These are phyloP conservation scores for Microtus ochrogaster DNA, from an alignment of 2,113 vertebrate genomes.

Conservation along the genomic window DNA sequence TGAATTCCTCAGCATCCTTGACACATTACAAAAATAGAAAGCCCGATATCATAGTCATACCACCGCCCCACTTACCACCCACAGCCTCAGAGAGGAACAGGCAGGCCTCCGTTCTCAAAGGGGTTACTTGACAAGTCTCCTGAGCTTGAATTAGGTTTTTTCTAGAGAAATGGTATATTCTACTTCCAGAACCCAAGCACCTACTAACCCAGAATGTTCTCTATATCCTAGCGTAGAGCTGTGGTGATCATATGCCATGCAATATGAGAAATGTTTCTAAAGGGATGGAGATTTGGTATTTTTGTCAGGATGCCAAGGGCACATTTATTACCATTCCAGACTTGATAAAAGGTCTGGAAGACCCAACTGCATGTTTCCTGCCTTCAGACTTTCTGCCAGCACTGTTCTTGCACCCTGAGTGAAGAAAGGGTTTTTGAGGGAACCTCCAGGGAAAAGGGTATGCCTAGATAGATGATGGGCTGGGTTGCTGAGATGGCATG, in stretches of 20 bases:
- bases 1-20: conserved; percentile 79
- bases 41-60: conserved; percentile 76
- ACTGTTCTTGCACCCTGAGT: not conserved
- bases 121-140: conserved; percentile 60
- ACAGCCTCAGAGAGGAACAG: conserved; percentile 64
- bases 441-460: not conserved
- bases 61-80: conserved; percentile 68
- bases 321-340: not conserved
- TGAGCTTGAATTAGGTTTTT: not conserved
- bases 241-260: not conserved
- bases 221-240: not conserved
- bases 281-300: not conserved
- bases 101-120: conserved; percentile 56
- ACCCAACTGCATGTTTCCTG: not conserved
- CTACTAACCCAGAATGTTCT: conserved; percentile 38
- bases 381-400: not conserved
- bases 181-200: conserved; percentile 32
- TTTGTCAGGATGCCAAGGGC: not conserved
- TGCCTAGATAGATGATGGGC: not conserved
- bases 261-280: not conserved
- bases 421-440: not conserved
- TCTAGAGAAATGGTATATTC: not conserved
- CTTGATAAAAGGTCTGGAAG: not conserved
- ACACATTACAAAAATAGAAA: conserved; percentile 78
- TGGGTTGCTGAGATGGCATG: not conserved